These are phyloP conservation scores for Syrrhaptes paradoxus DNA, from an alignment of 2,113 vertebrate species.

Conservation along the genomic window DNA sequence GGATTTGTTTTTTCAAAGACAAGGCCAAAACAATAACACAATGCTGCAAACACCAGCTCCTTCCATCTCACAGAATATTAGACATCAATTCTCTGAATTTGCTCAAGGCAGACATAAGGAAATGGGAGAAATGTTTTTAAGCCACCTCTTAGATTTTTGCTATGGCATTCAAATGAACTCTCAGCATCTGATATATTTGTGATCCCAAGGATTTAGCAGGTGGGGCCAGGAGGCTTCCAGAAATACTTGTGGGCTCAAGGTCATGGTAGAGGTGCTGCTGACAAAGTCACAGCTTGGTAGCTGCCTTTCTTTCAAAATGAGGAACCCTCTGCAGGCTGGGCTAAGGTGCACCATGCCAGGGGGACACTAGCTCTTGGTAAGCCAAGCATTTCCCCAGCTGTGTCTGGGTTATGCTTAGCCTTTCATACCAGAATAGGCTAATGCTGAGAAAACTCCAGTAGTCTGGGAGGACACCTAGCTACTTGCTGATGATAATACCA, in stretches of 20 bases:
- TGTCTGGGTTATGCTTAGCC: not conserved
- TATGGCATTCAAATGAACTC: not conserved
- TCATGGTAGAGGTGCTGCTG: not conserved
- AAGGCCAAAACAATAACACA: not conserved
- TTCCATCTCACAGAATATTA: not conserved
- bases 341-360: not conserved
- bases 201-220: not conserved
- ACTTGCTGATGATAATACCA: not conserved
- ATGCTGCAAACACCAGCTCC: not conserved
- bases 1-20: not conserved
- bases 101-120: not conserved
- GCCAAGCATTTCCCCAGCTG: not conserved
- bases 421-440: not conserved
- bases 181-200: not conserved
- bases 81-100: not conserved
- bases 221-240: not conserved
- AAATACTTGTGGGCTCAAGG: not conserved
- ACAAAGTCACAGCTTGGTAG: rapidly evolving
- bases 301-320: not conserved
- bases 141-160: not conserved
- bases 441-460: not conserved
- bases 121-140: not conserved
- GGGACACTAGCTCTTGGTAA: not conserved
- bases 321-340: not conserved
- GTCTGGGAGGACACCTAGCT: not conserved